Conservation (phyloP, 2,888 invertebrate species). For the Dromius quadrimaculatus region DNA sequence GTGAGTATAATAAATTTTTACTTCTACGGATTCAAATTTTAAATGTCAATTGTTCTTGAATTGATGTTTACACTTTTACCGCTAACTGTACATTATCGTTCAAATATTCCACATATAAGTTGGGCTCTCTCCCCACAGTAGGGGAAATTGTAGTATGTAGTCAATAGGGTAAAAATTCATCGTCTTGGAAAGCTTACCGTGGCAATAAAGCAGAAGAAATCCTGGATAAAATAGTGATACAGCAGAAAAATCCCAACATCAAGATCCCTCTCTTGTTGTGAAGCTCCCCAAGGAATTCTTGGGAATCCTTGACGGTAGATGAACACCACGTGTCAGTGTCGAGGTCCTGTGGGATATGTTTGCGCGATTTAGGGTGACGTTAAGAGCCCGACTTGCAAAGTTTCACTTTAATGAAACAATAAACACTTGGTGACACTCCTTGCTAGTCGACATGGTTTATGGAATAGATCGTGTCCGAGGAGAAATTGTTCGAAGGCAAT, state of each 20-base stretch:
- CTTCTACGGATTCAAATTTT: too few relatives aligned
- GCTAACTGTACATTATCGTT: background rate
- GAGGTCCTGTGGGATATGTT: slow-evolving; percentile 32
- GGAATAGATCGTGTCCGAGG: background rate
- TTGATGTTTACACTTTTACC: too few relatives aligned
- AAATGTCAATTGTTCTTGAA: too few relatives aligned
- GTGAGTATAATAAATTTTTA: too few relatives aligned
- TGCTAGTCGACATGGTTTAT: background rate
- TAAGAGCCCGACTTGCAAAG: slow-evolving; percentile 37
- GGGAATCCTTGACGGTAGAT: slow-evolving; percentile 23
- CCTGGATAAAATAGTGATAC: slow-evolving; percentile 46
- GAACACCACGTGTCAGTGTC: slow-evolving; percentile 38
- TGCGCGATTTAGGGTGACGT: slow-evolving; percentile 38
- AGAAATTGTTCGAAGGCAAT: background rate
- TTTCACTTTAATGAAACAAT: slow-evolving; percentile 48
- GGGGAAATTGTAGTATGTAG: background rate
- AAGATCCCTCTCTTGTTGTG: slow-evolving; percentile 7
- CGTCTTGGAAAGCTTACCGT: slow-evolving; percentile 21
- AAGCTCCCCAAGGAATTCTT: slow-evolving; percentile 30
- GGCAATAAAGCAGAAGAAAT: slow-evolving; percentile 40
- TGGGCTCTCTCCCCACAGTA: slow-evolving; percentile 1
- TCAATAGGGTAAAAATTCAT: slow-evolving; percentile 35
- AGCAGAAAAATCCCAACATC: slow-evolving; percentile 33
- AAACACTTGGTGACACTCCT: slow-evolving; percentile 37
- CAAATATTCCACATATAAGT: slow-evolving; percentile 6